A percentile compares a stretch with the other conserved stretches of the same genome.
Evolutionary conservation across 2,888 invertebrate genomes (phyloP).

Genomic region (Perithous albicinctus): DNA sequence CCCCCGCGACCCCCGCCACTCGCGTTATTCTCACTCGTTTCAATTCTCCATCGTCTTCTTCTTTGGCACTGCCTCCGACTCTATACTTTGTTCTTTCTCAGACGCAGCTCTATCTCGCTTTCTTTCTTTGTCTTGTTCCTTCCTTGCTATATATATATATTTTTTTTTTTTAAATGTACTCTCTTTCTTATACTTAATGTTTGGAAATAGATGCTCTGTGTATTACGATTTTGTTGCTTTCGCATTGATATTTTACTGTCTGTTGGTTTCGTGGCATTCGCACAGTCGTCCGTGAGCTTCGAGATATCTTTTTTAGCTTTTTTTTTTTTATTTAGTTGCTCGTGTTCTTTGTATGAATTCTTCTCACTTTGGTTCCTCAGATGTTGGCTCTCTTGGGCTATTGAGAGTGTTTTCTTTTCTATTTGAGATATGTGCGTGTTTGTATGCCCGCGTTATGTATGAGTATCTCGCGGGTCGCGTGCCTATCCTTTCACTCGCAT

Average conservation of each 20-base stretch:
- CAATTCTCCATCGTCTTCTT: conserved; percentile 55
- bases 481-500: conserved; percentile 65
- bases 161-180: no score
- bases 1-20: conserved; percentile 61
- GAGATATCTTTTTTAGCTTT: not conserved
- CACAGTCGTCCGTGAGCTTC: not conserved
- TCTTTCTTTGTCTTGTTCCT: conserved; percentile 24
- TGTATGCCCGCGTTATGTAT: conserved; percentile 17
- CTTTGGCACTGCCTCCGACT: conserved; percentile 35
- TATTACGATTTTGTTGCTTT: conserved; percentile 20
- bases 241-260: conserved; percentile 10
- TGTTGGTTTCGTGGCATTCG: no score
- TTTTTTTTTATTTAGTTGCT: conserved; percentile 10
- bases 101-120: conserved; percentile 1
- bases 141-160: conserved; percentile 43
- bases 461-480: conserved; percentile 33
- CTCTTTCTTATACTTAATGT: conserved; percentile 5
- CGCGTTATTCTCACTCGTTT: conserved; percentile 64
- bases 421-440: not conserved
- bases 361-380: conserved; percentile 1
- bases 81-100: conserved; percentile 33
- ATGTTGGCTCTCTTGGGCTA: not conserved
- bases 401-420: conserved; percentile 13
- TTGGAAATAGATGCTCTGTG: conserved; percentile 10
- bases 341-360: not conserved